Percentiles rank a stretch among this genome's conserved stretches.
These are phyloP conservation scores for Cyclopterus lumpus DNA, from an alignment of 2,797 vertebrate genomes.

Conservation along the genomic window DNA sequence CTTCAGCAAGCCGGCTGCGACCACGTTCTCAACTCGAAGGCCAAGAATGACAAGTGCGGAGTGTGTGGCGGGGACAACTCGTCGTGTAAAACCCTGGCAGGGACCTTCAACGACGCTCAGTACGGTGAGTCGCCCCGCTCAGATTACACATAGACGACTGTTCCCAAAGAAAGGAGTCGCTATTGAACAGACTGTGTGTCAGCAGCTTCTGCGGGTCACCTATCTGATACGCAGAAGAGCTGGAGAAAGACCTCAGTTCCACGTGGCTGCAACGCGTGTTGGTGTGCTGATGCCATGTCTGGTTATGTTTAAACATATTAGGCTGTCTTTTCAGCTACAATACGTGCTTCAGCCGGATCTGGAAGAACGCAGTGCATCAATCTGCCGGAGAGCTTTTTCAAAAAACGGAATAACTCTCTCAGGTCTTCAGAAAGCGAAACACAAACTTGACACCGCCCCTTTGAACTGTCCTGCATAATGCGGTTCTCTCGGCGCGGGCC, in stretches of 20 bases:
- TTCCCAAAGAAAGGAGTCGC: constrained; percentile 25
- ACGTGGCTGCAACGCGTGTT: constrained; percentile 18
- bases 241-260: constrained; percentile 28
- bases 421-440: constrained; percentile 39
- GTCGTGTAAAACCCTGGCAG: constrained; percentile 91
- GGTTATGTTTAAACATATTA: constrained; percentile 53
- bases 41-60: constrained; percentile 94
- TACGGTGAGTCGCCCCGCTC: constrained; percentile 86
- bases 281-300: constrained; percentile 55
- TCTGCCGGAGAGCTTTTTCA: constrained; percentile 25
- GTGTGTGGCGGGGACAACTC: constrained; percentile 97
- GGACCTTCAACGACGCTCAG: constrained; percentile 93
- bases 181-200: constrained; percentile 26
- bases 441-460: constrained; percentile 62
- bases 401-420: constrained; percentile 35
- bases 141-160: constrained; percentile 26
- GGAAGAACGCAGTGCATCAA: constrained; percentile 1
- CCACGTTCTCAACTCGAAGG: constrained; percentile 95
- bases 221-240: constrained; percentile 3
- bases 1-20: constrained; percentile 97
- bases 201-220: constrained; percentile 34
- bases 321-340: constrained; percentile 26
- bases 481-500: constrained; percentile 28
- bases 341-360: constrained; percentile 20
- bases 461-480: constrained; percentile 54